A percentile compares a stretch with the other conserved stretches of the same genome.
phyloP scores from a whole-genome alignment of 2,113 vertebrate species.

The Lates calcarifer region DNA sequence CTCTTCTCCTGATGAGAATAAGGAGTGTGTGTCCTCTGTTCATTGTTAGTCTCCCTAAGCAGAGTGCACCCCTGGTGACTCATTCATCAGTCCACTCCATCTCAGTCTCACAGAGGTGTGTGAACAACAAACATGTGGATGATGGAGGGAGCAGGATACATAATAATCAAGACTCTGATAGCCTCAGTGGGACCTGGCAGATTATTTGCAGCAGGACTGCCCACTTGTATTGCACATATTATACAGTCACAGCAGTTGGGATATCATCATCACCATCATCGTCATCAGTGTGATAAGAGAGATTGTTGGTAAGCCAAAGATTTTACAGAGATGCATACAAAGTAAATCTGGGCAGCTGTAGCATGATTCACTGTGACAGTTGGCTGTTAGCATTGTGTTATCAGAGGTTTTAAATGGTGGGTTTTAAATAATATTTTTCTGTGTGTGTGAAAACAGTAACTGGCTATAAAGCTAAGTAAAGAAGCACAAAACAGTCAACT shows the following conservation, averaged over 20 bases:
- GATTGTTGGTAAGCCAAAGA: constrained; percentile 8
- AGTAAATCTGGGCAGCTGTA: background rate
- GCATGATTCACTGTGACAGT: constrained; percentile 8
- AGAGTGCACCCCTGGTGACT: constrained; percentile 22
- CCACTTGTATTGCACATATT: constrained; percentile 3
- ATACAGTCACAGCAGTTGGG: constrained; percentile 31
- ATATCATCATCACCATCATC: constrained; percentile 1
- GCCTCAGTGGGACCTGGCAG: constrained; percentile 22
- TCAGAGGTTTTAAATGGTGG: background rate
- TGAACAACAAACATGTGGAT: constrained; percentile 46
- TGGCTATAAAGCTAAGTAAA: no score
- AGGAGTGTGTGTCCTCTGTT: constrained; percentile 8
- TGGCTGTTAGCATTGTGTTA: constrained; percentile 5
- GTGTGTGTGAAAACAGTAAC: background rate
- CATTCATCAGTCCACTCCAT: constrained; percentile 24
- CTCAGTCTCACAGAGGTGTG: constrained; percentile 15
- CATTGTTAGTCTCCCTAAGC: constrained; percentile 15
- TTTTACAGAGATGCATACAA: constrained; percentile 19
- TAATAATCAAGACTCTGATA: constrained; percentile 24
- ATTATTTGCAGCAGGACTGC: background rate
- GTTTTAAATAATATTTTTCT: no score
- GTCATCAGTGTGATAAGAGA: background rate
- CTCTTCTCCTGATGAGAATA: constrained; percentile 21
- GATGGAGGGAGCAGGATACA: background rate
- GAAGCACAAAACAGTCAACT: no score